Evolutionary conservation across 2,797 vertebrate species (phyloP), one percentile per base, ranked within the genome.

Genomic region (Otolemur crassicaudatus): DNA sequence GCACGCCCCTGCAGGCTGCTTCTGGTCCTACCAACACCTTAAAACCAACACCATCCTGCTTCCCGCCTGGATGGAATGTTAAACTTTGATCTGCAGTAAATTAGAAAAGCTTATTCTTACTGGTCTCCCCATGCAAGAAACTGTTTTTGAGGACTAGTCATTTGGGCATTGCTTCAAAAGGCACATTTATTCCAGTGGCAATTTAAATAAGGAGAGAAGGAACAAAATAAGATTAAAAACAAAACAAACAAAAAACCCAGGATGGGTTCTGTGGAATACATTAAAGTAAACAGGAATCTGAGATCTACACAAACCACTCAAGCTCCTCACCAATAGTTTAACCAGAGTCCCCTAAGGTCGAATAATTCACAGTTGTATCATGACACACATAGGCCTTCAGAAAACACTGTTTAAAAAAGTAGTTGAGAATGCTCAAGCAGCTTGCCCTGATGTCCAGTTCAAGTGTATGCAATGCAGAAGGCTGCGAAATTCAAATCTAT

Each of bases 391-490:
- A 87, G 93, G 89, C 93, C 91, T 94, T 95, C 91, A 75, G 82
- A 87, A 97, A 98, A 97, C 90, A 97, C 95, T 97, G 96, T 95
- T 96, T 91, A 89, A 80, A 84, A 96, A 97, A 80, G 91, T 70
- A 86, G 75, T 60, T 56, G 95, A 88, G 69, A 97, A 92, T 94
- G 96, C 96, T 98, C 0, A 90, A 98, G 97, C 96, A 94, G 96
- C 96, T 98, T 97, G 97, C 97, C 96, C 98, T 98, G 98, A 97
- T 97, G 97, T 96, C 95, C 97, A 97, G 97, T 98, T 98, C 93
- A 96, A 97, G 85, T 96, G 95, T 94, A 84, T 25, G 96, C 91
- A 96, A 97, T 96, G 96, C 94, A 97, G 94, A 98, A 97, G 94
- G 95, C 97, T 96, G 84, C 72, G 23, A 95, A 93, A 72, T 85